phyloP scores from a whole-genome alignment of 2,888 invertebrate species.

The Latrodectus hesperus region DNA sequence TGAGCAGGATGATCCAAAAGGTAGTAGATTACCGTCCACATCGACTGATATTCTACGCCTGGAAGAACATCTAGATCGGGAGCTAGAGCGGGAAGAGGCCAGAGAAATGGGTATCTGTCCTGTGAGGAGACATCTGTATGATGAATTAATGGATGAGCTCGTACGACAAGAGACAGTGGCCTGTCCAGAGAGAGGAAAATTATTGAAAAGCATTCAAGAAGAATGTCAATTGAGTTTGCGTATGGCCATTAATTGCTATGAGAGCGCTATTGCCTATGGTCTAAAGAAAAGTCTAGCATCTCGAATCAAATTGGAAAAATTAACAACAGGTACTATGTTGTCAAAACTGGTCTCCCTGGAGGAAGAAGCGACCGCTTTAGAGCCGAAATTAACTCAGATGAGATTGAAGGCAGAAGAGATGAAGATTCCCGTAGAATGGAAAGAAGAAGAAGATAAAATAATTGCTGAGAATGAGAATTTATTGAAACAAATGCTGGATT shows the following conservation, averaged over 20 bases:
- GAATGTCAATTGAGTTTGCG: constrained; percentile 25
- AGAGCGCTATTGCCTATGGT: constrained; percentile 55
- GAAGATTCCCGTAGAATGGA: not conserved
- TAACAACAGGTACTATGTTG: not conserved
- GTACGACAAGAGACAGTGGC: constrained; percentile 44
- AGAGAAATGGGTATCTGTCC: constrained; percentile 97
- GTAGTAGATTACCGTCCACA: constrained; percentile 96
- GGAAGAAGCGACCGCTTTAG: not conserved
- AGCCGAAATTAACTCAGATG: constrained; percentile 5
- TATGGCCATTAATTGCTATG: constrained; percentile 31
- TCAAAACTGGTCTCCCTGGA: constrained; percentile 8
- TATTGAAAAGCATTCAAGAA: constrained; percentile 37
- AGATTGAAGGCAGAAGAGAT: not conserved
- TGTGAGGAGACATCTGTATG: constrained; percentile 91
- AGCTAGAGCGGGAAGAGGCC: constrained; percentile 90
- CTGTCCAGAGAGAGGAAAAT: constrained; percentile 50
- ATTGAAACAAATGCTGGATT: constrained; percentile 14
- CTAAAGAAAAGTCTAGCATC: constrained; percentile 26
- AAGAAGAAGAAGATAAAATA: constrained; percentile 24
- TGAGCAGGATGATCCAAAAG: constrained; percentile 78
- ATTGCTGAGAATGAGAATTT: constrained; percentile 13
- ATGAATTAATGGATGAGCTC: constrained; percentile 85
- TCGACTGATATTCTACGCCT: constrained; percentile 95
- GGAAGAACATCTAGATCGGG: constrained; percentile 94
- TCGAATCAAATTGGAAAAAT: not conserved